These are phyloP conservation scores for Eriocheir sinensis DNA, from an alignment of 1,140 invertebrate genomes.

Conservation along the genomic window DNA sequence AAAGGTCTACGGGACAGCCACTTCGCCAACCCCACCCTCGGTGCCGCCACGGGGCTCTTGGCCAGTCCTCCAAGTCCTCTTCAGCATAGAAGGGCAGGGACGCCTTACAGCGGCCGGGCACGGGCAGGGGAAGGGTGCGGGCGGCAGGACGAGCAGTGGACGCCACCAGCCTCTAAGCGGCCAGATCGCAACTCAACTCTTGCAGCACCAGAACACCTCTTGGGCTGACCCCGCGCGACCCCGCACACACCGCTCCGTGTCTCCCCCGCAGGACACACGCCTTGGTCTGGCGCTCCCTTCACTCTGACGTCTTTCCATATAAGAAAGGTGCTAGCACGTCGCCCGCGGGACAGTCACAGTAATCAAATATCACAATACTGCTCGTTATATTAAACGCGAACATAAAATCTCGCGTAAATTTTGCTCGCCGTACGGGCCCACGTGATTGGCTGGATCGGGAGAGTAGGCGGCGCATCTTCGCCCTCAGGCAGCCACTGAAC, in stretches of 20 bases:
- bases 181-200: conserved; percentile 74
- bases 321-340: background rate
- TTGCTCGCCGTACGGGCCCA: conserved; percentile 30
- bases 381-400: conserved; percentile 56
- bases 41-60: background rate
- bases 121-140: background rate
- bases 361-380: conserved; percentile 35
- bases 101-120: background rate
- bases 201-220: conserved; percentile 61
- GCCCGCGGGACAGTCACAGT: background rate
- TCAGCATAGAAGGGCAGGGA: background rate
- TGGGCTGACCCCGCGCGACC: conserved; percentile 69
- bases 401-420: conserved; percentile 59
- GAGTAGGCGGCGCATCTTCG: conserved; percentile 69
- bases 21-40: conserved; percentile 56
- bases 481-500: conserved; percentile 75
- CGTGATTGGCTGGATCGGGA: conserved; percentile 73
- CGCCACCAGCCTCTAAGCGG: conserved; percentile 63
- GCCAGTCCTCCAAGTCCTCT: background rate
- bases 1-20: conserved; percentile 69
- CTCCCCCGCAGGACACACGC: background rate
- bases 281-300: background rate
- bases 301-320: background rate
- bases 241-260: conserved; percentile 30
- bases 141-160: conserved; percentile 39